Percentiles rank a stretch among this genome's conserved stretches.
Evolutionary conservation across 2,888 invertebrate species (phyloP).

Genomic region (Limnephilus rhombicus): DNA sequence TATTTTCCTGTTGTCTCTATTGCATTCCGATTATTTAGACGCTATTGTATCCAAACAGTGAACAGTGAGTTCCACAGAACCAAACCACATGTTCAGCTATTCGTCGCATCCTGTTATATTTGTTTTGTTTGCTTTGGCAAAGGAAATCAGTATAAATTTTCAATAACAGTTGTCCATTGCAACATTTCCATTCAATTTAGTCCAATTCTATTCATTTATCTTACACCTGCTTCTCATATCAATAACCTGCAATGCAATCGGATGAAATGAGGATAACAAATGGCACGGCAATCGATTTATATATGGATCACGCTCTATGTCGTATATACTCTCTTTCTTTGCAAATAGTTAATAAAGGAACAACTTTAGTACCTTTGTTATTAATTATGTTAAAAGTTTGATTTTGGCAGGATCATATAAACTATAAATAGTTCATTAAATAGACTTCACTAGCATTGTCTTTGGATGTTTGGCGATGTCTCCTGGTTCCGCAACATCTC

Average conservation of each 20-base stretch:
- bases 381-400: neutral
- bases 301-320: too few species aligned
- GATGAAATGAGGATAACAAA: too few species aligned
- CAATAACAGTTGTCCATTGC: neutral
- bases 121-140: neutral
- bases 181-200: neutral
- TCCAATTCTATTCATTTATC: neutral
- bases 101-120: neutral
- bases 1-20: too few species aligned
- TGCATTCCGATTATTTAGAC: too few species aligned
- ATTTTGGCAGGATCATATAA: too few species aligned
- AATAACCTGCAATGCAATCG: neutral
- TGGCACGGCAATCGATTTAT: too few species aligned
- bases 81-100: neutral
- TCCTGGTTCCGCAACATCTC: too few species aligned
- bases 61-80: neutral
- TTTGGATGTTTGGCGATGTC: too few species aligned
- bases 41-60: neutral
- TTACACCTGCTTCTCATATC: neutral
- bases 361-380: neutral
- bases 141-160: neutral
- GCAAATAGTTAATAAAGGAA: too few species aligned
- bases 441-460: too few species aligned
- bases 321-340: too few species aligned
- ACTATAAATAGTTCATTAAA: too few species aligned